These are phyloP conservation scores for Gastrophryne carolinensis DNA, from an alignment of 2,797 vertebrate species.

Conservation along the genomic window DNA sequence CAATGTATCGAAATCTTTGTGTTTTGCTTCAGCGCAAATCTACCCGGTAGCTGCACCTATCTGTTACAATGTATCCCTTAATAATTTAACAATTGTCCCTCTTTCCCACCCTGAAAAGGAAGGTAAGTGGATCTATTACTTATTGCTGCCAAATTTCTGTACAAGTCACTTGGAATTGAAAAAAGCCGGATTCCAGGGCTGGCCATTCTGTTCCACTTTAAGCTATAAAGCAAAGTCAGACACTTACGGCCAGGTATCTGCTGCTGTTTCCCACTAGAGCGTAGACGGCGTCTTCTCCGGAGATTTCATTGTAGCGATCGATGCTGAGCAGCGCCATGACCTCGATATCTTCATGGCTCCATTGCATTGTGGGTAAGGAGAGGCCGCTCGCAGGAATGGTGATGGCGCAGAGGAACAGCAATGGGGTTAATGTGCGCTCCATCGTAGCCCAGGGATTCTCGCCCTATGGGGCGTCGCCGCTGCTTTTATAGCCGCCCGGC, in stretches of 20 bases:
- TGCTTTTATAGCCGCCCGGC: not conserved
- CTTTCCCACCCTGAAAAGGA: no score
- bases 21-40: no score
- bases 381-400: no score
- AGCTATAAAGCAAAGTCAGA: not conserved
- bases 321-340: not conserved
- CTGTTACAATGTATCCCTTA: no score
- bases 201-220: no score
- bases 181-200: no score
- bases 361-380: not conserved
- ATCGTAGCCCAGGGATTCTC: not conserved
- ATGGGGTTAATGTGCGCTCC: not conserved
- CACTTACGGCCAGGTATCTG: not conserved
- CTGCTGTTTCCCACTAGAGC: not conserved
- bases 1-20: no score
- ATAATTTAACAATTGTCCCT: no score
- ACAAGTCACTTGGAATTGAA: no score
- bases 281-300: constrained; percentile 6
- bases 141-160: no score
- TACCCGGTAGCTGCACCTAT: no score
- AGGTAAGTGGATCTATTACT: no score
- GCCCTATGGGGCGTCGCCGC: not conserved
- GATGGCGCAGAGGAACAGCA: not conserved
- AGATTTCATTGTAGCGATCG: not conserved
- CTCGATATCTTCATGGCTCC: not conserved